These are phyloP conservation scores for Trichopria drosophilae DNA, from an alignment of 2,888 invertebrate genomes.

Conservation along the genomic window DNA sequence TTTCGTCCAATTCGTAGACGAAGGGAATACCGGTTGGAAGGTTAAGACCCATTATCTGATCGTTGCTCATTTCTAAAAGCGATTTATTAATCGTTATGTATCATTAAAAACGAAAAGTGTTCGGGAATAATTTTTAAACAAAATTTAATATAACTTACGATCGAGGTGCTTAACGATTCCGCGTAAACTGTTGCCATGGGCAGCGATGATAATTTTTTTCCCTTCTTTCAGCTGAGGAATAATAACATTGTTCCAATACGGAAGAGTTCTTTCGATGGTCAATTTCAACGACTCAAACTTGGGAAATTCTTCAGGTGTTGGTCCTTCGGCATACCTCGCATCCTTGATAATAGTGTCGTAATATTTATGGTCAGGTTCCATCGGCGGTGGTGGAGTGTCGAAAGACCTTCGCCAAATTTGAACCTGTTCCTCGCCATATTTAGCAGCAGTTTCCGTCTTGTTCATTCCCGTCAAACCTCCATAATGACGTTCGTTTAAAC, in stretches of 20 bases:
- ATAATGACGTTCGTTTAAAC: constrained; percentile 85
- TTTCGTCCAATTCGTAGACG: constrained; percentile 64
- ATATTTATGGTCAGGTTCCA: constrained; percentile 75
- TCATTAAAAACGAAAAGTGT: constrained; percentile 4
- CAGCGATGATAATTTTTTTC: constrained; percentile 77
- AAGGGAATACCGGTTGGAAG: constrained; percentile 70
- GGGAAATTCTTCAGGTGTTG: constrained; percentile 76
- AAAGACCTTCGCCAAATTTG: constrained; percentile 85
- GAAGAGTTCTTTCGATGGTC: constrained; percentile 79
- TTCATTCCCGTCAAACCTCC: constrained; percentile 84
- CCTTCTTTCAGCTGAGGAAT: constrained; percentile 82
- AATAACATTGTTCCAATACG: constrained; percentile 84
- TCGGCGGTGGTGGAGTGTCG: constrained; percentile 79
- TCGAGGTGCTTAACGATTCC: constrained; percentile 87
- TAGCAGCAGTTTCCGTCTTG: constrained; percentile 81
- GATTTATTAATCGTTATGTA: neutral
- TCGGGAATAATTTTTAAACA: neutral
- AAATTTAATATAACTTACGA: constrained; percentile 60
- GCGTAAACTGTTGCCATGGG: constrained; percentile 84
- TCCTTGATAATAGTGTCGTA: constrained; percentile 77
- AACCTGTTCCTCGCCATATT: constrained; percentile 84
- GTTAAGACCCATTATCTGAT: constrained; percentile 65
- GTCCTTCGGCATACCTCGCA: constrained; percentile 71
- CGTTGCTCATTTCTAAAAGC: constrained; percentile 61
- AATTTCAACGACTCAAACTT: constrained; percentile 81